Base-by-base conservation (phyloP, 2,888 invertebrate genomes). In the Acleris cristana region DNA sequence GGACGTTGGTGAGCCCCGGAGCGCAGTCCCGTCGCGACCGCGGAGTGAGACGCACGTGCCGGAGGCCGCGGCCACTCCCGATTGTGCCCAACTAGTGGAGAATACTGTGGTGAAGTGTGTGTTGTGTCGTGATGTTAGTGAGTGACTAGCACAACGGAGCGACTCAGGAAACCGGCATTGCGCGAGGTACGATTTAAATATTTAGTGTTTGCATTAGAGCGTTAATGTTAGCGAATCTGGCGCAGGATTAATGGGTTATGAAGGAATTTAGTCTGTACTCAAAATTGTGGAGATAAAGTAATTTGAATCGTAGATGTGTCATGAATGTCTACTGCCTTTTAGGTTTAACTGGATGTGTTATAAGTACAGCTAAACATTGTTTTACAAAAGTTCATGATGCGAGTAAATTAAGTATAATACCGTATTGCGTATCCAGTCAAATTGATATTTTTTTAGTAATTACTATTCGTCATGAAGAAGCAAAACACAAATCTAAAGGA, bases 21-120 rank as follows among this genome's bases (percentile, higher is more conserved):
- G 55, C 58, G 73, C 85, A 88, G 88, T 87, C 83, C 79, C 81
- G 86, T 85, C 86, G 82, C 86, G 74, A 74, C 73, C 78, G 85
- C 80, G 88, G 83, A 79, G 65, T 64, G n/a, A 70, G 57, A 48
- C 66, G 77, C 70, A 73, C 75, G 78, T 64, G 61, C 49, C 61
- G 54, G 62, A 34, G 34, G 34, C 34, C 63, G 59, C 61, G 52
- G 52, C 65, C 58, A 55, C 64, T 44, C 62, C 69, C 69, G 60
- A 63, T 18, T 18, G 58, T 58, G 45, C 23, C 48, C 45, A n/a
- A 21, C 60, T 60, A 44, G 65, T 55, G 58, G 34, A 56, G 40
- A 10, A 40, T 40, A 55, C 45, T 21, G 59, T 54, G 54, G 26
- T 26, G 44, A n/a, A 65, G 70, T 60, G 12, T 52, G 70, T 69